Evolutionary conservation across 2,113 vertebrate species (phyloP).

Genomic region (Pomatostomus ruficeps): DNA sequence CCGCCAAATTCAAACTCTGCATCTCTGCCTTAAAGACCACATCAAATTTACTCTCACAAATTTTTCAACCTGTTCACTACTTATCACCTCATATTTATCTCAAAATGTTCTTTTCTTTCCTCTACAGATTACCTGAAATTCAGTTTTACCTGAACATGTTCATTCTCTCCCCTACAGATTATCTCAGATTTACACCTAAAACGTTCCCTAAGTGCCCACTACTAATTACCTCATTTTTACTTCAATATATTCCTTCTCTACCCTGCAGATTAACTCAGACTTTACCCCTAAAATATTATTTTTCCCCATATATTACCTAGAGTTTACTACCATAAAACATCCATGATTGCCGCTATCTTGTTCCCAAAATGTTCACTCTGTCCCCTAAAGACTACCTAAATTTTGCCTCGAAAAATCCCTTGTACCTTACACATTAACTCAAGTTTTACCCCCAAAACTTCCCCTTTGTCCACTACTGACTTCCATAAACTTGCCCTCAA

Average conservation of each 20-base stretch:
- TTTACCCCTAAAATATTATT: not conserved
- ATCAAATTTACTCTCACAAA: not conserved
- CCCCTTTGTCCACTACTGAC: not conserved
- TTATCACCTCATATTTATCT: not conserved
- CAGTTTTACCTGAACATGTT: not conserved
- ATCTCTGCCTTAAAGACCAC: not conserved
- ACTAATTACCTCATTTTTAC: not conserved
- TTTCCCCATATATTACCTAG: not conserved
- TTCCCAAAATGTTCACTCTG: not conserved
- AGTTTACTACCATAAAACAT: not conserved
- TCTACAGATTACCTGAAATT: not conserved
- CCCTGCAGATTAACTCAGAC: not conserved
- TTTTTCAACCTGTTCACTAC: not conserved
- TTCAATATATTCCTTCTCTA: not conserved
- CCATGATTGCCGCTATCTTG: not conserved
- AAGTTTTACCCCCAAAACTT: not conserved
- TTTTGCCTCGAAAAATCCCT: too few species aligned
- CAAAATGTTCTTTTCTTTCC: not conserved
- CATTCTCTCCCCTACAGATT: not conserved
- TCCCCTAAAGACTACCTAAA: not conserved
- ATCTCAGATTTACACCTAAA: not conserved
- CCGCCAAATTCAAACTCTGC: too few species aligned
- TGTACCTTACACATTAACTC: accelerated
- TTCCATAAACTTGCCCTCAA: not conserved
- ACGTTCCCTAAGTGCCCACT: not conserved